phyloP scores from a whole-genome alignment of 2,113 vertebrate species.

The Larimichthys polyactis region DNA sequence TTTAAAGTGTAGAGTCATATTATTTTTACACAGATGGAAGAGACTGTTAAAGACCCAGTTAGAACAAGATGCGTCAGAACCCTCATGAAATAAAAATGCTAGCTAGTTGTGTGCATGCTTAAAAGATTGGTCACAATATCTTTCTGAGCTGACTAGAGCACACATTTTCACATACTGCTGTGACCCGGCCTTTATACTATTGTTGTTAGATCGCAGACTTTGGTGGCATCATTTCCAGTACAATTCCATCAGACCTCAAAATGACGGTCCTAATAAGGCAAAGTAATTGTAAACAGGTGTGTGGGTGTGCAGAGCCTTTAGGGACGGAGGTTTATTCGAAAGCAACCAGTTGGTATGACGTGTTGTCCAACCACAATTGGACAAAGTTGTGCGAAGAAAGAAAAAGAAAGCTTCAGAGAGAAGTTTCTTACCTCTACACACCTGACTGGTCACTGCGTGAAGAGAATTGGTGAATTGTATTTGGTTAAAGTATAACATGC shows the following conservation, averaged over 20 bases:
- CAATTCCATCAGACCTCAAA: not conserved
- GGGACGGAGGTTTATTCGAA: not conserved
- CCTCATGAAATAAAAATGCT: not conserved
- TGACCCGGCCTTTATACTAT: not conserved
- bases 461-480: too few relatives aligned
- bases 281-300: not conserved
- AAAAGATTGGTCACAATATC: too few relatives aligned
- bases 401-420: not conserved
- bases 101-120: not conserved
- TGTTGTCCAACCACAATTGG: not conserved
- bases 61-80: not conserved
- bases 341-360: not conserved
- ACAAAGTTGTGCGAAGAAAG: not conserved
- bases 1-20: too few relatives aligned
- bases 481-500: not conserved
- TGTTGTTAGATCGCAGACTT: not conserved
- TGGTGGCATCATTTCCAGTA: not conserved
- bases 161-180: not conserved
- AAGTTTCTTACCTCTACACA: not conserved
- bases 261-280: not conserved
- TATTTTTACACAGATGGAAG: too few relatives aligned
- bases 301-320: not conserved
- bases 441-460: not conserved
- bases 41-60: too few relatives aligned
- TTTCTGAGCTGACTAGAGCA: not conserved